phyloP scores from a whole-genome alignment of 2,888 invertebrate species.

The Yponomeuta evonymella region DNA sequence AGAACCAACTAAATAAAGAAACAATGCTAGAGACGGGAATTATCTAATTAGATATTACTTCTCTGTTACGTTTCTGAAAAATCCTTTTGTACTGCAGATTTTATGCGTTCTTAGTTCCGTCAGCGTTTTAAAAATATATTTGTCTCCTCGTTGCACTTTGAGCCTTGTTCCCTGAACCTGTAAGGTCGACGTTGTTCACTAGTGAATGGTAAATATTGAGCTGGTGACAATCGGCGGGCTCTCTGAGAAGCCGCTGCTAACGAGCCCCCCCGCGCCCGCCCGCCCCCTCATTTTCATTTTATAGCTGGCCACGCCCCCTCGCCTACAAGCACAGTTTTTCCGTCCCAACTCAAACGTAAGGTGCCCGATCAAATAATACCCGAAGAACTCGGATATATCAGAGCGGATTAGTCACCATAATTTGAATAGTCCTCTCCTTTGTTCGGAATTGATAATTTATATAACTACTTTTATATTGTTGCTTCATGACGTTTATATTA shows the following conservation, averaged over 20 bases:
- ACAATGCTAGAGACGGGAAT: constrained; percentile 29
- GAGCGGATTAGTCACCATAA: constrained; percentile 3
- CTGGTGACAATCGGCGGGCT: constrained; percentile 59
- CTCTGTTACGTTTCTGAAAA: constrained; percentile 64
- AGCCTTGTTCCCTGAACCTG: not conserved
- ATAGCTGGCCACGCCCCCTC: constrained; percentile 43
- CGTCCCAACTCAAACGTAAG: constrained; percentile 40
- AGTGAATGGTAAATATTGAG: constrained; percentile 45
- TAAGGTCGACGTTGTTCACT: constrained; percentile 30
- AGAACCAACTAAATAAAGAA: constrained; percentile 1
- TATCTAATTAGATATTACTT: constrained; percentile 70
- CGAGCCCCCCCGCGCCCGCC: constrained; percentile 40
- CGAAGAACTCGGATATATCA: constrained; percentile 10
- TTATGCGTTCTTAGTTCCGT: constrained; percentile 65
- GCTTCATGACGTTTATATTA: too few relatives aligned
- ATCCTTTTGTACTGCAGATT: constrained; percentile 67
- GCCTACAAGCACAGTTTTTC: constrained; percentile 50
- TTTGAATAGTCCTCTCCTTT: not conserved
- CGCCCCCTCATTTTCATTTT: constrained; percentile 60
- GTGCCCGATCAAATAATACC: constrained; percentile 14
- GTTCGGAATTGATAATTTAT: too few relatives aligned
- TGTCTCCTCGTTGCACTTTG: constrained; percentile 7
- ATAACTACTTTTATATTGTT: too few relatives aligned
- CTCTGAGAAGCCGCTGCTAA: constrained; percentile 57
- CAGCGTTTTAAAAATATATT: constrained; percentile 44